phyloP scores from a whole-genome alignment of 2,888 invertebrate species.

The Lasioglossum pauxillum region DNA sequence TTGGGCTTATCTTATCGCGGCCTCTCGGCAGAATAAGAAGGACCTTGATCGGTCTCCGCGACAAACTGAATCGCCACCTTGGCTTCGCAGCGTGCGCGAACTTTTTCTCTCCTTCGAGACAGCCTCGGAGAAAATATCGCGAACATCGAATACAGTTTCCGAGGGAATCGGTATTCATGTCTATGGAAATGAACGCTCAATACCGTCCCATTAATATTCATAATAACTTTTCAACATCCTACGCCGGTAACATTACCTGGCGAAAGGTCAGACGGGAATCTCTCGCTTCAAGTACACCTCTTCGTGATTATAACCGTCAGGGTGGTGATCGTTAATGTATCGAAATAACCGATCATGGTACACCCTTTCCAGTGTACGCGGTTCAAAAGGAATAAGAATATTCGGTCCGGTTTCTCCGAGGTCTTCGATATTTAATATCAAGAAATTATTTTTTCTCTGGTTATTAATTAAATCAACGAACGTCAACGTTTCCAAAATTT shows the following conservation, averaged over 20 bases:
- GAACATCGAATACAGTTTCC: neutral
- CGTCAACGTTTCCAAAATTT: neutral
- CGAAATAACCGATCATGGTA: neutral
- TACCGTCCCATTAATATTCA: conserved; percentile 3
- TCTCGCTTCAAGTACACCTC: neutral
- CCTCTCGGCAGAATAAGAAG: conserved; percentile 81
- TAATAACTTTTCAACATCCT: neutral
- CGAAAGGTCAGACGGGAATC: neutral
- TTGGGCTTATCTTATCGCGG: conserved; percentile 81
- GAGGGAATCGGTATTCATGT: neutral
- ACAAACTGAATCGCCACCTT: conserved; percentile 76
- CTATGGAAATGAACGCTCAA: neutral
- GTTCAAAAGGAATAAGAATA: no score
- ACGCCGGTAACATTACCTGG: neutral
- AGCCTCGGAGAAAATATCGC: neutral
- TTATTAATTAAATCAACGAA: no score
- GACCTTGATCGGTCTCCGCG: conserved; percentile 80
- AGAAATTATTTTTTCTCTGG: no score
- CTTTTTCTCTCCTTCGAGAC: neutral
- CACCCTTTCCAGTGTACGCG: no score
- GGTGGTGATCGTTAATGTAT: neutral
- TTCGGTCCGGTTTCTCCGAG: no score
- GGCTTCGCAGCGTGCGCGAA: conserved; percentile 33
- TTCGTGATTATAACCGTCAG: neutral
- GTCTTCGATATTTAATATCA: no score